phyloP scores from a whole-genome alignment of 2,888 invertebrate genomes.

The Notodonta dromedarius region DNA sequence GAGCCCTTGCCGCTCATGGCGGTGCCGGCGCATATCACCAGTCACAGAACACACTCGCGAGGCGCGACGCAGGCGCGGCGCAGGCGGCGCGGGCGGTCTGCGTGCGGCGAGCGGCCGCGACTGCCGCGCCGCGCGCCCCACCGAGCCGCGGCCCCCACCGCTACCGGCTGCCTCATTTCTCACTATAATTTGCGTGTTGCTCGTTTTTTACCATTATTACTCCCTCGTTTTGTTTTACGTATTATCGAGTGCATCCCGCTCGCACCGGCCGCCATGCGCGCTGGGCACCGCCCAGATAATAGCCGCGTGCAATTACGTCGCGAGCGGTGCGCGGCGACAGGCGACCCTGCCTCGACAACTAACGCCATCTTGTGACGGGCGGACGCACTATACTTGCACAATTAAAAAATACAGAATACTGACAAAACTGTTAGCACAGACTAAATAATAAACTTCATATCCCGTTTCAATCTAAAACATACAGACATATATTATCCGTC shows the following conservation, averaged over 20 bases:
- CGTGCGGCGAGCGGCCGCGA: constrained; percentile 75
- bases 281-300: constrained; percentile 82
- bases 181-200: constrained; percentile 84
- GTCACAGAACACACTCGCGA: constrained; percentile 78
- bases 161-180: constrained; percentile 84
- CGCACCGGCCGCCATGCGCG: constrained; percentile 83
- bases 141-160: constrained; percentile 78
- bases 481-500: too few species aligned
- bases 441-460: too few species aligned
- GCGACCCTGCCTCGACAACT: constrained; percentile 47
- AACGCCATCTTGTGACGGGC: constrained; percentile 74
- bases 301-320: constrained; percentile 78
- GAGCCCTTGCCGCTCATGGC: constrained; percentile 80
- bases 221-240: constrained; percentile 85
- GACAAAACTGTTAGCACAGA: too few species aligned
- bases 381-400: constrained; percentile 41
- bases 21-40: constrained; percentile 77
- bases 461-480: too few species aligned
- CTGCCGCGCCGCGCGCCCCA: constrained; percentile 77
- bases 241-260: constrained; percentile 85
- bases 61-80: constrained; percentile 57
- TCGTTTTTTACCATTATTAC: constrained; percentile 85
- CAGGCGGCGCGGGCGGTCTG: constrained; percentile 77
- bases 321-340: constrained; percentile 41
- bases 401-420: not conserved